Evolutionary conservation across 2,113 vertebrate species (phyloP), one percentile per base, ranked within the genome.

Genomic region (Psittacula cyanocephala): DNA sequence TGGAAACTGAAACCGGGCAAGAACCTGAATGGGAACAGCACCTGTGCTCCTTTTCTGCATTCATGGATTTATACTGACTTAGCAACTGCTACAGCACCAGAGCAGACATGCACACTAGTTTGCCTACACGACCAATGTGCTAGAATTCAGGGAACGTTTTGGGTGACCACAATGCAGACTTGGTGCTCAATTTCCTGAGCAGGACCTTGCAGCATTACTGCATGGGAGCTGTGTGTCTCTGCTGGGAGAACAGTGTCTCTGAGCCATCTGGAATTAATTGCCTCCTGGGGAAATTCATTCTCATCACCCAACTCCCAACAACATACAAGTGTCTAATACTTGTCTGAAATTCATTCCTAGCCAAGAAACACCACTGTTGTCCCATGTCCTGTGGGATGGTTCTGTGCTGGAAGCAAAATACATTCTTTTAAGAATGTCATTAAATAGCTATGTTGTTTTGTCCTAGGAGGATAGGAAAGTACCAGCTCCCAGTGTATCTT

Each of bases 21-120:
- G 41, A 78, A 39, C 25, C 17, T 3, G 2, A 67, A 67, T 2
- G 8, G 33, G 25, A 85, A 3, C 9, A 71, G 37, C 6, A 8
- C 57, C 53, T 0, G 0, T 70, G 39, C 20, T 16, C 46, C 13
- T 37, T 9, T 60, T 62, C 24, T 33, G 18, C 1, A 0, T 14
- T 68, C 47, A 47, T 39, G 22, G 28, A 2, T 68, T 91, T 70
- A 27, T 28, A 8, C 11, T 25, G 35, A 7, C 29, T 79, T 35
- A 10, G 47, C 67, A 47, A 49, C 64, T 28, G 9, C 39, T 63
- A 52, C 39, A 33, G 37, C 17, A 17, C 23, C 25, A 33, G 27
- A 39, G 64, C 52, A 75, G 55, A 71, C 20, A 9, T 1, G 1
- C 11, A 18, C 3, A 1, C 39, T 11, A 13, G 29, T 35, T 1